These are phyloP conservation scores for Diachasma alloeum DNA, from an alignment of 1,140 invertebrate genomes.

Conservation along the genomic window DNA sequence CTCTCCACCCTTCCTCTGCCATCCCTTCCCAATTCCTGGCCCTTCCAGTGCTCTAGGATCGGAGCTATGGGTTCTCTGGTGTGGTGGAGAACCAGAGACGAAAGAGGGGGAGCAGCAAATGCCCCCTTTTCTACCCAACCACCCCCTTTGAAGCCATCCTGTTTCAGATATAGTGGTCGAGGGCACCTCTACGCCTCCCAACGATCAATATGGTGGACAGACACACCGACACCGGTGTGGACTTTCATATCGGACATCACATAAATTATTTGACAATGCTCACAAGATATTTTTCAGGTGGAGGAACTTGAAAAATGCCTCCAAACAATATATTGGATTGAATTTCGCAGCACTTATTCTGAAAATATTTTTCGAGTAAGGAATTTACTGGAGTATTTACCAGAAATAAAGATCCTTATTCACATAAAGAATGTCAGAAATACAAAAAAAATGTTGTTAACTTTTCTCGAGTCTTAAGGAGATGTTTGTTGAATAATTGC, in stretches of 20 bases:
- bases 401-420: too few species aligned
- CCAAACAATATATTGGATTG: too few species aligned
- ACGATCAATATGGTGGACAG: conserved; percentile 66
- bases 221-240: conserved; percentile 33
- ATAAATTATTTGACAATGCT: background rate
- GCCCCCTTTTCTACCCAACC: conserved; percentile 31
- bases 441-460: too few species aligned
- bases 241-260: conserved; percentile 5
- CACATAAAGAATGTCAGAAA: too few species aligned
- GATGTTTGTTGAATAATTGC: too few species aligned
- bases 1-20: conserved; percentile 31
- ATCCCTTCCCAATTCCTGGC: conserved; percentile 27
- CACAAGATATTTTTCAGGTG: background rate
- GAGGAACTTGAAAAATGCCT: too few species aligned
- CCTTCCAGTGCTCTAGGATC: background rate
- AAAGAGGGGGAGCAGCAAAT: conserved; percentile 28
- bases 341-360: too few species aligned
- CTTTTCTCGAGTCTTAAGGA: too few species aligned
- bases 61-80: background rate
- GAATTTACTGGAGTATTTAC: too few species aligned
- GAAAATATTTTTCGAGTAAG: too few species aligned
- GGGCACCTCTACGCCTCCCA: conserved; percentile 48
- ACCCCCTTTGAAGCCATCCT: conserved; percentile 54
- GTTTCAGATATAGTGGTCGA: conserved; percentile 51
- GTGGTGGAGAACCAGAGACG: conserved; percentile 4